Evolutionary conservation across 1,140 invertebrate species (phyloP), one percentile per base, ranked within the genome.

Genomic region (Sitodiplosis mosellana): DNA sequence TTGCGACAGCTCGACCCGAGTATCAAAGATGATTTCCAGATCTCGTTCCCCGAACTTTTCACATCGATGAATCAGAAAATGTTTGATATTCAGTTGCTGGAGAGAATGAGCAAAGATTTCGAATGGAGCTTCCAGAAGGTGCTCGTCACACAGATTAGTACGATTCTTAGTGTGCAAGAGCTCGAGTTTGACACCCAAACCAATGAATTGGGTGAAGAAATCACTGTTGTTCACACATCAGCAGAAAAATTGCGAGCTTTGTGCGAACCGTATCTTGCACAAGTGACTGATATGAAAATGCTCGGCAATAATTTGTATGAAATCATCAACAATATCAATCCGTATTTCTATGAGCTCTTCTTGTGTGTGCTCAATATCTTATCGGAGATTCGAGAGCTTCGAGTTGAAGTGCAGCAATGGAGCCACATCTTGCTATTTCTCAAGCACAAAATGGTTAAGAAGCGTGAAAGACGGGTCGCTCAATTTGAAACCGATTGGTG

Each of bases 341-440:
- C 58, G 0, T 64, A 64, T 41, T 64, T 64, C 22, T 64, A 64
- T 47, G 62, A 64, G 38, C 43, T 62, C 15, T 64, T 61, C 45
- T 52, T 64, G 34, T 62, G 58, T 41, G 57, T 63, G 4, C 56
- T 64, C 15, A 58, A 64, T 48, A 56, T 64, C 8, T 49, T 64
- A 0, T 54, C 53, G 45, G 55, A 55, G 45, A 57, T 60, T 5
- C 52, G 57, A 49, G 42, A 21, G 10, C 2, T 46, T 1, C 58
- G 60, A 2, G 56, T 58, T 21, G 58, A 62, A 45, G 58, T 61
- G 57, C 52, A 62, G 45, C 56, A 56, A 8, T 64, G 60, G 58
- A 54, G 47, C 8, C 59, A 55, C 43, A 63, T 64, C 12, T 49
- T 64, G 15, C 54, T 57, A 37, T 64, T 64, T 11, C 45, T 64